Base-by-base conservation (phyloP, 1,140 invertebrate species). In the Saxidomus purpurata region DNA sequence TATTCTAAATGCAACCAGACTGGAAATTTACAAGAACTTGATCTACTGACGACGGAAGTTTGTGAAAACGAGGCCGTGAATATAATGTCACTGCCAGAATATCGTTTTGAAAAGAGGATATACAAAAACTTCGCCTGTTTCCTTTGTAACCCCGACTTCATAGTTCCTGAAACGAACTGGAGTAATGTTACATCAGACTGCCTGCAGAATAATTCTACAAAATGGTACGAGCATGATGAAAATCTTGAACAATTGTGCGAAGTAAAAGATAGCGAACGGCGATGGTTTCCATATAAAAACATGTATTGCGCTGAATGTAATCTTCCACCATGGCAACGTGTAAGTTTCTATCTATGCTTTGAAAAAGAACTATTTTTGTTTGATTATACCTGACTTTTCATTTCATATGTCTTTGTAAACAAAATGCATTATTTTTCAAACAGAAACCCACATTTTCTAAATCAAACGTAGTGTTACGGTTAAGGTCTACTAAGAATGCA, bases 91-190 rank as follows among this genome's bases (percentile, higher is more conserved):
- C 67, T 71, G 36, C 67, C 34, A 17, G 34, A 71, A 38, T 71
- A 71, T 19, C 67, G 67, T 19, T 31, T 71, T 36, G 67, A 71
- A 0, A 22, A 71, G 0, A 71, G 36, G 34, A 34, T 71, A 6
- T 71, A 71, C 34, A 71, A 71, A 40, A 71, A 71, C n/a, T 71
- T 71, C 38, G 67, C 67, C 1, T 71, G 67, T 38, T 71, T 71
- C 17, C 67, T 71, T 38, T 71, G 67, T 38, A 71, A 71, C 38
- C 67, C 67, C 1, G 67, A 38, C 34, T 36, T 71, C 19, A 0
- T 38, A 31, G 3, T 40, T 6, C 1, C 31, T 6, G 34, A 40
- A 3, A 71, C 38, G 1, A 19, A 36, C 3, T 19, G 11, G 22
- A 15, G 38, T 11, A 22, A 38, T 1, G 13, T 38, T 6, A 71